Conservation (phyloP, 2,888 invertebrate genomes). For the Pyralis farinalis region DNA sequence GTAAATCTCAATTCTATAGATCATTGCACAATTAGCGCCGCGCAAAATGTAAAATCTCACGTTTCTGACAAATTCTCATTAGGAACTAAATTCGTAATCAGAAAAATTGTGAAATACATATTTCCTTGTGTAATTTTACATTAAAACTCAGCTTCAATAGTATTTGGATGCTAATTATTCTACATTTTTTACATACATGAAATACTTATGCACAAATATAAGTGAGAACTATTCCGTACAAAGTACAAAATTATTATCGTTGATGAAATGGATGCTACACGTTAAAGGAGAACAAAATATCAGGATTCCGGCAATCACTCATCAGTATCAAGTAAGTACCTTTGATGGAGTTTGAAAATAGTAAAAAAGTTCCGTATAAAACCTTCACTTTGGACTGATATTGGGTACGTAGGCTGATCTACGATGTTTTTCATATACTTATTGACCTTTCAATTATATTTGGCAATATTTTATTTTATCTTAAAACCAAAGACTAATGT, state of each 20-base stretch:
- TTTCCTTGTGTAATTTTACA: not conserved
- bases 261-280: slow-evolving; percentile 1
- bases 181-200: not conserved
- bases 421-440: slow-evolving; percentile 55
- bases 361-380: slow-evolving; percentile 29
- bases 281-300: slow-evolving; percentile 15
- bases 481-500: slow-evolving; percentile 72
- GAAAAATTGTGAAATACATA: not conserved
- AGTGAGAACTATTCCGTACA: slow-evolving; percentile 6
- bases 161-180: not conserved
- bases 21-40: slow-evolving; percentile 51
- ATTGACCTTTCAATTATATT: slow-evolving; percentile 51
- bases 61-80: slow-evolving; percentile 7
- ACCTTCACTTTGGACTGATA: slow-evolving; percentile 53
- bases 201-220: not conserved
- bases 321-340: slow-evolving; percentile 49
- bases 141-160: not conserved
- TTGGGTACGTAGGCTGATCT: slow-evolving; percentile 50
- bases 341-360: slow-evolving; percentile 34
- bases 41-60: slow-evolving; percentile 17
- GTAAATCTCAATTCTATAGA: slow-evolving; percentile 20
- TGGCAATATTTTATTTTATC: slow-evolving; percentile 52
- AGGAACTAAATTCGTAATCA: not conserved
- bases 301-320: slow-evolving; percentile 41
- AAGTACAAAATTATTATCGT: slow-evolving; percentile 12